Conservation (phyloP, 2,113 vertebrate genomes). For the Octodon degus region DNA sequence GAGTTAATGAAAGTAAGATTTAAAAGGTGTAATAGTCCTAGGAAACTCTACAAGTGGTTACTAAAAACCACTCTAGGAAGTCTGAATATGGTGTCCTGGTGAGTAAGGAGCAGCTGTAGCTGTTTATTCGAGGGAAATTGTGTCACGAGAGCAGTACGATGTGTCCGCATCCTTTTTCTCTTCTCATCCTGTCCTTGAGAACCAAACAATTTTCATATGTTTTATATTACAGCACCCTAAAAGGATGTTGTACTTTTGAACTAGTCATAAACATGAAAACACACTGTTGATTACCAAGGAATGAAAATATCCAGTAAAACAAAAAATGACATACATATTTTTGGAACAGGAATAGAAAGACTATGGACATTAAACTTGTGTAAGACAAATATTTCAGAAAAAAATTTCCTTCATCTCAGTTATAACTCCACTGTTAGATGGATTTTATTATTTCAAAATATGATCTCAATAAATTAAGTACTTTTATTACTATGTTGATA, state of each 20-base stretch:
- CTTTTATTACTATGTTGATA: not conserved
- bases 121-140: constrained; percentile 3
- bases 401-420: constrained; percentile 27
- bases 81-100: not conserved
- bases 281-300: constrained; percentile 54
- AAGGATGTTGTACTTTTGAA: constrained; percentile 64
- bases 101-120: not conserved
- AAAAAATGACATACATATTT: constrained; percentile 55
- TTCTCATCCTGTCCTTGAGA: constrained; percentile 44
- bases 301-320: constrained; percentile 54
- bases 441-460: not conserved
- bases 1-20: constrained; percentile 32
- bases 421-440: not conserved
- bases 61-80: constrained; percentile 9
- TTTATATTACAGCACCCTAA: constrained; percentile 68
- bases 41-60: not conserved
- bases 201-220: constrained; percentile 68
- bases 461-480: constrained; percentile 21
- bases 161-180: not conserved
- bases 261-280: constrained; percentile 60
- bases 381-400: constrained; percentile 51
- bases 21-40: not conserved
- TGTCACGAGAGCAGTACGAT: not conserved
- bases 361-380: constrained; percentile 41
- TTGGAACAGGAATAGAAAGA: constrained; percentile 53